Evolutionary conservation across 2,888 invertebrate genomes (phyloP), one percentile per base, ranked within the genome.

Genomic region (Homarus gammarus): DNA sequence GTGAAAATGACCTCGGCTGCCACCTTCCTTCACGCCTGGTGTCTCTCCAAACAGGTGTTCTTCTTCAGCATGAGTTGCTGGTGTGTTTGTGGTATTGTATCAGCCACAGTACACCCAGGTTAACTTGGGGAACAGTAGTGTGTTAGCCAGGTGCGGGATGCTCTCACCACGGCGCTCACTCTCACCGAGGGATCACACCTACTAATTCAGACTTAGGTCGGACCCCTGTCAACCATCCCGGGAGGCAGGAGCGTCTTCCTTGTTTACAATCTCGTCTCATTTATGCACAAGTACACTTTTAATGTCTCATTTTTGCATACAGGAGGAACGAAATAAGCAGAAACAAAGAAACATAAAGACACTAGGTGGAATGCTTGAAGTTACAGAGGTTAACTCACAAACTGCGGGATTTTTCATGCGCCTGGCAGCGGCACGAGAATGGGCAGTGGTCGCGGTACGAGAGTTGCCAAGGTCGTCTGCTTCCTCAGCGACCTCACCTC

Each of bases 391-490:
- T 82, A 73, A 27, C 38, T 27, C n/a, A 73, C n/a, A 75, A 18
- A 77, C 77, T 27, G 73, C 51, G 56, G 73, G 56, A 70, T 36
- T 77, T 31, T 36, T 31, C 40, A 44, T 61, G 22, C 84, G 84
- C 33, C 75, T 64, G 84, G 75, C 73, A 73, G 84, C 18, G 40
- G 49, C 8, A 40, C 22, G 72, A 40, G 31, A n/a, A 33, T 84
- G 84, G 84, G 84, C 84, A 84, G 75, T 84, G 84, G 84, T 40
- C 84, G 84, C 73, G 15, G 84, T 84, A 84, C 84, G 75, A 84
- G 73, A 84, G 84, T 75, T 84, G 84, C 75, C 84, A 84, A 84
- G 84, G 84, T 84, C 84, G 84, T 61, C 75, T 73, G 72, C 84
- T 75, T 75, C 75, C 64, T 36, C 33, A 40, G 38, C 84, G 84